phyloP scores from a whole-genome alignment of 2,113 vertebrate genomes.

The Melierax canorus region DNA sequence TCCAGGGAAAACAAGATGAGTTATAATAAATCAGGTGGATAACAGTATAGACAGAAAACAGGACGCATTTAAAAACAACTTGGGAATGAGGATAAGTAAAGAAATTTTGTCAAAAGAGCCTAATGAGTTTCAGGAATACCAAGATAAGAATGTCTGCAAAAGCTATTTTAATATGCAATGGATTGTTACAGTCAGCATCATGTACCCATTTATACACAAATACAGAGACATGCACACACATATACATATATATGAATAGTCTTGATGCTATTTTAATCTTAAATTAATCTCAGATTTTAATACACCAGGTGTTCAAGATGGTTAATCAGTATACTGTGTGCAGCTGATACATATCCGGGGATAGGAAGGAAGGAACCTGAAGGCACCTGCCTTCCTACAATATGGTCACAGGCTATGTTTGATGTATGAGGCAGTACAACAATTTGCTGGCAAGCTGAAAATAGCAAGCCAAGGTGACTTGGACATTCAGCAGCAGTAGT shows the following conservation, averaged over 20 bases:
- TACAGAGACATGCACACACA: not conserved
- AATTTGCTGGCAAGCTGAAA: not conserved
- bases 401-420: not conserved
- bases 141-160: conserved; percentile 20
- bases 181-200: not conserved
- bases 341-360: not conserved
- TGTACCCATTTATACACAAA: not conserved
- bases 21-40: not conserved
- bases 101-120: not conserved
- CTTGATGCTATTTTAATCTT: conserved; percentile 24
- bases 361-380: conserved; percentile 36
- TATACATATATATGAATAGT: conserved; percentile 15
- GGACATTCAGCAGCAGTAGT: not conserved
- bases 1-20: not conserved
- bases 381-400: not conserved
- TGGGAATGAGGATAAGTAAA: not conserved
- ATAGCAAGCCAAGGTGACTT: not conserved
- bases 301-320: not conserved
- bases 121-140: not conserved
- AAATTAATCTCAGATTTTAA: conserved; percentile 38
- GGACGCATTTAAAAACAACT: not conserved
- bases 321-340: not conserved
- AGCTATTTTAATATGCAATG: not conserved
- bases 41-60: not conserved
- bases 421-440: not conserved